A percentile compares a stretch with the other conserved stretches of the same genome.
phyloP scores from a whole-genome alignment of 2,113 vertebrate species.

The Platysternon megacephalum region DNA sequence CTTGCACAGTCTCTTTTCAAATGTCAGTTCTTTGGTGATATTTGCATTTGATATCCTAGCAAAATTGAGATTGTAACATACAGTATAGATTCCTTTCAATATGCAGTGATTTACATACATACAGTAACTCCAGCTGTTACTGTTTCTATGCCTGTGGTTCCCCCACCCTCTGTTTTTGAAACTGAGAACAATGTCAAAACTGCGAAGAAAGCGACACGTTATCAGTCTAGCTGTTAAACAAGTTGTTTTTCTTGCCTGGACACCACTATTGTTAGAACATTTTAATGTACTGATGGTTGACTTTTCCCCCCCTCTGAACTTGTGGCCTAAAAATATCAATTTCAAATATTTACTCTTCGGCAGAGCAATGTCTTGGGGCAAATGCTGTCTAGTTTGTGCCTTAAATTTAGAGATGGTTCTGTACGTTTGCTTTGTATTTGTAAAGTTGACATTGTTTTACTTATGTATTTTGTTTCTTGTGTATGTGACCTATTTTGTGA shows the following conservation, averaged over 20 bases:
- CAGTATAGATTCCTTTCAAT: neutral
- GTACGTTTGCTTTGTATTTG: constrained; percentile 8
- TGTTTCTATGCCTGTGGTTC: neutral
- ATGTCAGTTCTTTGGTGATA: neutral
- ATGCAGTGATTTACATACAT: neutral
- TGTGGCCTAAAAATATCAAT: neutral
- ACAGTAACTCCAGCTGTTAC: neutral
- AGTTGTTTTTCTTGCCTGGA: neutral
- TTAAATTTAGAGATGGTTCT: neutral
- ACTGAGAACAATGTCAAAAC: neutral
- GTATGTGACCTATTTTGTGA: constrained; percentile 79
- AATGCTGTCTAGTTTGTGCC: neutral
- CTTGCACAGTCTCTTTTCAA: neutral
- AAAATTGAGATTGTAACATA: neutral
- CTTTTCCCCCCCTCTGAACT: neutral
- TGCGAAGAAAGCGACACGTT: neutral
- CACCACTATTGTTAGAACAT: neutral
- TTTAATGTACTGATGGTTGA: neutral
- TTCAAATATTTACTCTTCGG: neutral
- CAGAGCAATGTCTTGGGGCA: fast-evolving
- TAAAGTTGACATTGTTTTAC: constrained; percentile 38
- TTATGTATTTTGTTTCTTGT: constrained; percentile 46
- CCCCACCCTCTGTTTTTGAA: neutral
- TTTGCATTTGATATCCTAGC: neutral
- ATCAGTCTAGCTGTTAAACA: neutral